These are phyloP conservation scores for Actias luna DNA, from an alignment of 2,888 invertebrate species.

Conservation along the genomic window DNA sequence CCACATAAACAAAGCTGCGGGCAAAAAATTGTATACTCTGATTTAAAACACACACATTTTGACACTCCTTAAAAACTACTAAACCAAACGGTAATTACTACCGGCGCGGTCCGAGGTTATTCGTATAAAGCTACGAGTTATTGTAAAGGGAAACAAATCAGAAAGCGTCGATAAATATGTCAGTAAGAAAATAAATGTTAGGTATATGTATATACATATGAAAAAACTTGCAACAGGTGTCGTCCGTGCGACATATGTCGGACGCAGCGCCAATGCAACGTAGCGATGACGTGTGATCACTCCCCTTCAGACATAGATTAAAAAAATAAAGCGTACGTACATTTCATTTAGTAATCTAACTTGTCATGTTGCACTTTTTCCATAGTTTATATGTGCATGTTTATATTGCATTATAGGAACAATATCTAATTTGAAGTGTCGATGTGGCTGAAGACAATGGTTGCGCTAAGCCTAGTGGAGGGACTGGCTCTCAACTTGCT, in stretches of 20 bases:
- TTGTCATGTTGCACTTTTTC: neutral
- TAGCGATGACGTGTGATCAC: constrained; percentile 31
- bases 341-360: neutral
- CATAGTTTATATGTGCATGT: too few species aligned
- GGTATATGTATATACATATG: constrained; percentile 13
- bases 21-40: too few species aligned
- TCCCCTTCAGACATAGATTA: constrained; percentile 14
- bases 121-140: neutral
- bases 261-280: constrained; percentile 11
- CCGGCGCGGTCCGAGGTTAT: neutral
- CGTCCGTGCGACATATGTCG: constrained; percentile 43
- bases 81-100: neutral
- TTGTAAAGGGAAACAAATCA: constrained; percentile 20
- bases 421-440: too few species aligned
- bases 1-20: too few species aligned
- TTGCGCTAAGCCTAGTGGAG: too few species aligned
- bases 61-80: neutral
- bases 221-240: constrained; percentile 46
- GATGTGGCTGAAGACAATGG: too few species aligned
- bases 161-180: constrained; percentile 27
- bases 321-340: neutral
- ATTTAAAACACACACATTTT: neutral
- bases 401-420: too few species aligned
- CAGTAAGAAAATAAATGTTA: constrained; percentile 32
- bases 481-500: too few species aligned